These are phyloP conservation scores for Salmo trutta DNA, from an alignment of 2,797 vertebrate genomes.

Conservation along the genomic window DNA sequence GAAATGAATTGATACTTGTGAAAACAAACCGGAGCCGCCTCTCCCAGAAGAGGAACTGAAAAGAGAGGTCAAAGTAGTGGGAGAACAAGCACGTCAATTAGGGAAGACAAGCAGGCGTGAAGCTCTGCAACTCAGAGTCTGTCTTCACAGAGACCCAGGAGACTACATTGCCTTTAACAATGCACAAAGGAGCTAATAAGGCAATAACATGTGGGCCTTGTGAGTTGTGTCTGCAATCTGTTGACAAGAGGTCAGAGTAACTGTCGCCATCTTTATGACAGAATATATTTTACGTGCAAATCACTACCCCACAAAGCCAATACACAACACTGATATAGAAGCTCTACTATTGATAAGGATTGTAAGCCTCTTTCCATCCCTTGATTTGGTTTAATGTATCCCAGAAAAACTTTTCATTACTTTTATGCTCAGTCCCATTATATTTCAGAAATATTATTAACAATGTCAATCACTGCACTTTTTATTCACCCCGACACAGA, in stretches of 20 bases:
- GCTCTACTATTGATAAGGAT: neutral
- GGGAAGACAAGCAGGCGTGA: slow-evolving; percentile 55
- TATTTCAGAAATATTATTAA: too few species aligned
- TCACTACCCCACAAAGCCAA: neutral
- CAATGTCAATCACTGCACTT: too few species aligned
- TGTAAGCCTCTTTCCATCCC: neutral
- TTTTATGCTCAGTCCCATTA: neutral
- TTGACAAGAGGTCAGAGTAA: slow-evolving; percentile 4
- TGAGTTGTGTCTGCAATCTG: slow-evolving; percentile 1
- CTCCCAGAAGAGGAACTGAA: slow-evolving; percentile 40
- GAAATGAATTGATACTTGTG: slow-evolving; percentile 22
- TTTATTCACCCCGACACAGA: too few species aligned
- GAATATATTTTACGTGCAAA: slow-evolving; percentile 9
- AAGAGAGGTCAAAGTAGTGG: slow-evolving; percentile 40
- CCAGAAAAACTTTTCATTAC: neutral
- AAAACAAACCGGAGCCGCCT: neutral
- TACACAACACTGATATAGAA: neutral
- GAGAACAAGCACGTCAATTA: slow-evolving; percentile 65
- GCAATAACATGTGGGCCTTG: slow-evolving; percentile 28
- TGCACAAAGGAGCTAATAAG: slow-evolving; percentile 51
- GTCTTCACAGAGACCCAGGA: slow-evolving; percentile 51
- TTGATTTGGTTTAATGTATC: neutral
- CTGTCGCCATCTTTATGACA: slow-evolving; percentile 19
- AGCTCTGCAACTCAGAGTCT: slow-evolving; percentile 49
- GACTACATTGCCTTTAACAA: slow-evolving; percentile 35